A percentile compares a stretch with the other conserved stretches of the same genome.
phyloP scores from a whole-genome alignment of 2,888 invertebrate species.

The Deroplatys truncata region DNA sequence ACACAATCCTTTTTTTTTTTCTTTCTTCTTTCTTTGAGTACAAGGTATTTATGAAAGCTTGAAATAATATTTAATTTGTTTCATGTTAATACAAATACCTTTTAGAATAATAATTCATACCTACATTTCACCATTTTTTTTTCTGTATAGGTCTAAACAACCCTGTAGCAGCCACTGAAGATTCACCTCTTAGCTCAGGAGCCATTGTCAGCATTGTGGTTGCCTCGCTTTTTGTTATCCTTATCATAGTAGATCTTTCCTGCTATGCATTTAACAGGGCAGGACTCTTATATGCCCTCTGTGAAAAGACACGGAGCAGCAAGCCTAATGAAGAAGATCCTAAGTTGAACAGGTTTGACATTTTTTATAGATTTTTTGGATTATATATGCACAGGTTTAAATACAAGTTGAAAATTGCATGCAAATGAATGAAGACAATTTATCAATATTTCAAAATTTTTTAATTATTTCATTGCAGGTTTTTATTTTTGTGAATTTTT shows the following conservation, averaged over 20 bases:
- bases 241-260: slow-evolving; percentile 70
- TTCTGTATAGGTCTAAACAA: slow-evolving; percentile 3
- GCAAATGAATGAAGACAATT: not conserved
- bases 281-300: slow-evolving; percentile 46
- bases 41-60: too few relatives aligned
- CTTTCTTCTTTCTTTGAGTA: too few relatives aligned
- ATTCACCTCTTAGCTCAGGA: slow-evolving; percentile 56
- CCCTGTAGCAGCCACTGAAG: slow-evolving; percentile 1
- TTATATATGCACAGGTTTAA: not conserved
- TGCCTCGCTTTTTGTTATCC: slow-evolving; percentile 70
- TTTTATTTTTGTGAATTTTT: not conserved
- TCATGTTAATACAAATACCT: too few relatives aligned
- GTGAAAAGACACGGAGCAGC: slow-evolving; percentile 49
- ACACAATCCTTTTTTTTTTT: too few relatives aligned
- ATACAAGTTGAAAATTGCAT: not conserved
- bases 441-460: not conserved
- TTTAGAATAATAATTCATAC: too few relatives aligned
- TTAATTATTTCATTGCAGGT: not conserved
- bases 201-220: slow-evolving; percentile 83
- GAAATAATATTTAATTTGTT: too few relatives aligned
- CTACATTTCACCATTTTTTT: not conserved
- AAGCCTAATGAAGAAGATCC: slow-evolving; percentile 77
- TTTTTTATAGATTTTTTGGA: not conserved
- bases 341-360: slow-evolving; percentile 71
- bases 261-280: slow-evolving; percentile 67